phyloP scores from a whole-genome alignment of 2,888 invertebrate species.

The Elmis aenea region DNA sequence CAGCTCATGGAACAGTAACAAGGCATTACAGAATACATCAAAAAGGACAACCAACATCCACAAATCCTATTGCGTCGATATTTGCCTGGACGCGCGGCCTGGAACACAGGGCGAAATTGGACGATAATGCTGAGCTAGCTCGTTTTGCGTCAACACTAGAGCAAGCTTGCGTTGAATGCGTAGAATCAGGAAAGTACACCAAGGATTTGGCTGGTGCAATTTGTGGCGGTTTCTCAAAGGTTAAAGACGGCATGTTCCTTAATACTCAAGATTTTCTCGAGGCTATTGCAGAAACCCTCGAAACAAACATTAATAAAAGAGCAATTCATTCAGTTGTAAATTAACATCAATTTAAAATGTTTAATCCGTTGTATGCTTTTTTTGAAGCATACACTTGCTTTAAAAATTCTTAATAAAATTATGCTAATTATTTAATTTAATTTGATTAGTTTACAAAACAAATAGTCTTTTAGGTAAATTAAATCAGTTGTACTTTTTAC shows the following conservation, averaged over 20 bases:
- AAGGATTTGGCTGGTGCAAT: constrained; percentile 86
- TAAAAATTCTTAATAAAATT: too few relatives aligned
- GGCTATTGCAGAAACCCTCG: constrained; percentile 71
- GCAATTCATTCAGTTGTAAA: too few relatives aligned
- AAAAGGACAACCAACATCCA: constrained; percentile 80
- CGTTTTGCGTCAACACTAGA: constrained; percentile 69
- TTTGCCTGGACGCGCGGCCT: constrained; percentile 89
- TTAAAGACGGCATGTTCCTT: constrained; percentile 77
- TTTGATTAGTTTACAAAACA: too few relatives aligned
- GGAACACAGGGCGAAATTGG: constrained; percentile 76
- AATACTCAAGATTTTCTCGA: constrained; percentile 82
- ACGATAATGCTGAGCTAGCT: constrained; percentile 68
- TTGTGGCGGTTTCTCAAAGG: constrained; percentile 74
- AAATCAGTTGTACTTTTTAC: too few relatives aligned
- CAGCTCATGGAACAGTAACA: constrained; percentile 89
- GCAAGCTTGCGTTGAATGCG: constrained; percentile 76
- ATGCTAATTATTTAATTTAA: too few relatives aligned
- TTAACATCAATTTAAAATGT: too few relatives aligned
- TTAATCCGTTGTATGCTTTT: too few relatives aligned
- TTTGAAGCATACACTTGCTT: too few relatives aligned
- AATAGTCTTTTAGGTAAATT: too few relatives aligned
- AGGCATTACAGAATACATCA: constrained; percentile 84
- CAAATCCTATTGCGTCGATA: constrained; percentile 87
- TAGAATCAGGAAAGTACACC: constrained; percentile 80
- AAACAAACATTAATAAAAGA: too few relatives aligned